A percentile compares a stretch with the other conserved stretches of the same genome.
Evolutionary conservation across 2,797 vertebrate species (phyloP).

Genomic region (Acrocephalus scirpaceus): DNA sequence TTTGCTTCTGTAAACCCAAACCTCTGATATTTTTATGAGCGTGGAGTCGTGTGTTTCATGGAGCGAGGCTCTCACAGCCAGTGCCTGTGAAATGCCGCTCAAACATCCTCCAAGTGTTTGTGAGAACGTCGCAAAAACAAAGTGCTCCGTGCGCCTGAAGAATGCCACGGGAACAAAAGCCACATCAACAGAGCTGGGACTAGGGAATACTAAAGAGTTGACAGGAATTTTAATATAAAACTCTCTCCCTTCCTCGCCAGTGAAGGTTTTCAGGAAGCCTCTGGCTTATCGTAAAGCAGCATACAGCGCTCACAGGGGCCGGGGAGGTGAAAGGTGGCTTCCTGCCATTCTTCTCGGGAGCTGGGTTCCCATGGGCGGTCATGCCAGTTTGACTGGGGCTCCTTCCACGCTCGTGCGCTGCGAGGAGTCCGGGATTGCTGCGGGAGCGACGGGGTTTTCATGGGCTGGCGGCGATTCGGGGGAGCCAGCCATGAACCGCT

Average conservation of each 20-base stretch:
- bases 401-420: constrained; percentile 70
- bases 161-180: constrained; percentile 83
- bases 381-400: constrained; percentile 86
- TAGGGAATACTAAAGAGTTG: constrained; percentile 78
- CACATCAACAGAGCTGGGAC: constrained; percentile 81
- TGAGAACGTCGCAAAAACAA: constrained; percentile 78
- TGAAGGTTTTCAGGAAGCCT: constrained; percentile 86
- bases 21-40: not conserved
- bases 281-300: constrained; percentile 87
- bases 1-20: not conserved
- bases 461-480: constrained; percentile 63
- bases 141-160: constrained; percentile 66
- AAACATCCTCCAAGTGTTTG: constrained; percentile 73
- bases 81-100: constrained; percentile 15
- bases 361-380: constrained; percentile 92
- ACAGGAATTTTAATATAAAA: constrained; percentile 80
- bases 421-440: constrained; percentile 53
- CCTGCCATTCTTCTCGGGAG: constrained; percentile 94
- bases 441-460: constrained; percentile 57
- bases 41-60: not conserved
- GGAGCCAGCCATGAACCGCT: constrained; percentile 84
- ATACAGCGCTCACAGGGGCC: constrained; percentile 82
- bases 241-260: constrained; percentile 77
- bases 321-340: constrained; percentile 92
- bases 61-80: not conserved